Base-by-base conservation (phyloP, 2,113 vertebrate genomes). In the Circaetus cinerascens region DNA sequence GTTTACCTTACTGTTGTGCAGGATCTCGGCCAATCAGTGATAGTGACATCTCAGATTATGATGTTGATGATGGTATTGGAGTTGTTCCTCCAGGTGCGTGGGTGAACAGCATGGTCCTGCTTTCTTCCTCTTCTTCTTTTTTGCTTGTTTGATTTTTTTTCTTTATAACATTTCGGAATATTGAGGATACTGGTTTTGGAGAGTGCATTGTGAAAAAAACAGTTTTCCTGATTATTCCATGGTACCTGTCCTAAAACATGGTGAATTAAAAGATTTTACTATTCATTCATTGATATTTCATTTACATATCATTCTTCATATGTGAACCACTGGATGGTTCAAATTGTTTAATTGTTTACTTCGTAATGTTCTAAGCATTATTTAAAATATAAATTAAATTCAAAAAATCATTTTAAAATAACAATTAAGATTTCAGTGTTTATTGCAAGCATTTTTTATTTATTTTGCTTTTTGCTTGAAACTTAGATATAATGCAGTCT, bases 1-100 rank as follows among this genome's bases (percentile, higher is more conserved):
- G 97, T 99, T 98, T 98, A 96, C 98, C 98, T 98, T 98, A 95
- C 96, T 98, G 96, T 98, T 97, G 93, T 98, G 92, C 99, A 99
- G 99, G 99, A 98, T 99, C 99, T 97, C 99, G 99, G 97, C 99
- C 99, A 98, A 99, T 99, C 99, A 99, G 98, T 99, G 99, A 99
- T 98, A 99, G 99, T 99, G 98, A 99, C 98, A 98, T 98, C 98
- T 99, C 98, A 98, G 98, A 99, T 98, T 98, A 97, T 98, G 99
- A 99, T 98, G 99, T 99, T 99, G 99, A 99, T 99, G 99, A 99
- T 99, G 99, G 98, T 98, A 99, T 99, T 98, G 98, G 99, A 98
- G 98, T 99, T 98, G 98, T 99, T 97, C 98, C 98, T 98, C 98
- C 99, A 99, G 99, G 99, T 99, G 99, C 98, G 99, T 99, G 98